phyloP scores from a whole-genome alignment of 2,113 vertebrate genomes.

The Strix aluco region DNA sequence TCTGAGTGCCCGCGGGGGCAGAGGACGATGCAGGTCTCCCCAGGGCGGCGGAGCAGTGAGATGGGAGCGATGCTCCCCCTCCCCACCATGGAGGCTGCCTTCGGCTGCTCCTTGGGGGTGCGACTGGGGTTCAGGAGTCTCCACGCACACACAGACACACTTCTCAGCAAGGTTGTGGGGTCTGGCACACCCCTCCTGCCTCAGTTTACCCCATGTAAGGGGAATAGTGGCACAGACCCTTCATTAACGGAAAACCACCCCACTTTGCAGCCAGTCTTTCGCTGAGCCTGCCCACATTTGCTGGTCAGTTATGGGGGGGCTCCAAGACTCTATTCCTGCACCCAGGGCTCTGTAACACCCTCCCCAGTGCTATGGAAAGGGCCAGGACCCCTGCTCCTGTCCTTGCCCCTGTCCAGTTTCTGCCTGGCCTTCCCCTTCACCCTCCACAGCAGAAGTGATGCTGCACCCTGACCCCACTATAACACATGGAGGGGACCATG shows the following conservation, averaged over 20 bases:
- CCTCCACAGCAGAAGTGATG: neutral
- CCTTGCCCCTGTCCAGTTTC: neutral
- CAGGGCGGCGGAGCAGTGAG: neutral
- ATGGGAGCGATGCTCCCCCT: neutral
- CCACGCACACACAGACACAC: too few relatives aligned
- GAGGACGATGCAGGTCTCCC: too few relatives aligned
- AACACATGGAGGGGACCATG: accelerated
- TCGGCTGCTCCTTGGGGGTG: neutral
- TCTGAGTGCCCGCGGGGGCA: neutral
- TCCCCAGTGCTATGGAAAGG: neutral
- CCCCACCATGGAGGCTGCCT: neutral
- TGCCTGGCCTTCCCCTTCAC: neutral
- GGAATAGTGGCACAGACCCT: accelerated
- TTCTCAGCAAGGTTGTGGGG: accelerated
- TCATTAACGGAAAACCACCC: neutral
- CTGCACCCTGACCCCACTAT: neutral
- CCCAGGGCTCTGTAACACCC: neutral
- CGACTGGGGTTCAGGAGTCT: neutral
- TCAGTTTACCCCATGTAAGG: neutral
- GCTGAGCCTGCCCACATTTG: neutral
- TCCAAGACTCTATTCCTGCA: neutral
- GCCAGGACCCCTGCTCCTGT: neutral
- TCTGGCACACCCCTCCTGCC: neutral
- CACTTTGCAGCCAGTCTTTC: neutral
- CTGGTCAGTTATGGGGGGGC: too few relatives aligned